Conservation (phyloP, 1,140 invertebrate genomes). For the Elymnias hypermnestra region DNA sequence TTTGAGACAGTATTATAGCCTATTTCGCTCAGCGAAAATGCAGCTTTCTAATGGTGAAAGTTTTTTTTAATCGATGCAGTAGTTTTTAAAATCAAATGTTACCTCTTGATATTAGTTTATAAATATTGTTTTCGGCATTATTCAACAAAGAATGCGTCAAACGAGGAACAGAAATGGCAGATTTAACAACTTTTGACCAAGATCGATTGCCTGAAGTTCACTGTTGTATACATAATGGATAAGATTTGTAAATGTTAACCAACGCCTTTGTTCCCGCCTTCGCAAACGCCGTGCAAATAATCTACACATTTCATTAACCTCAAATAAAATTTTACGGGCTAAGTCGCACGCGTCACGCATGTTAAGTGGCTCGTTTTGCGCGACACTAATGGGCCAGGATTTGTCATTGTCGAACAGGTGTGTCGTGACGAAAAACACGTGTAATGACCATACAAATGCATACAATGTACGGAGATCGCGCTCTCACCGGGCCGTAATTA, state of each 20-base stretch:
- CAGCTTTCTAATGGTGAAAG: too few species aligned
- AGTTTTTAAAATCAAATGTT: too few species aligned
- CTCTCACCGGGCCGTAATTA: conserved; percentile 46
- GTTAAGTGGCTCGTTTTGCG: conserved; percentile 34
- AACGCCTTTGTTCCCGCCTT: background rate
- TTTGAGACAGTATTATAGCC: too few species aligned
- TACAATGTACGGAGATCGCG: conserved; percentile 41
- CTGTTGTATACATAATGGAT: background rate
- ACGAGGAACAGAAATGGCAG: too few species aligned
- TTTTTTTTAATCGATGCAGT: too few species aligned
- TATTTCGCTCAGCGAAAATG: too few species aligned
- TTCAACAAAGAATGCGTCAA: too few species aligned
- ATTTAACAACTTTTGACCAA: background rate
- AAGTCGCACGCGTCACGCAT: conserved; percentile 29
- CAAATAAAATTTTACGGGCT: conserved; percentile 20
- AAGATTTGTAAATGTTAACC: too few species aligned
- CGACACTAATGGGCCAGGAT: conserved; percentile 36
- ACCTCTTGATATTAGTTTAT: too few species aligned
- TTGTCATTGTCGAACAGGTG: conserved; percentile 52
- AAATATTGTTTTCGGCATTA: too few species aligned
- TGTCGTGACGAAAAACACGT: conserved; percentile 50
- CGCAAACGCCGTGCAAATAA: conserved; percentile 9
- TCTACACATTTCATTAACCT: conserved; percentile 14
- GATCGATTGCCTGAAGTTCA: background rate
- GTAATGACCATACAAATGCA: conserved; percentile 51